A percentile compares a stretch with the other conserved stretches of the same genome.
phyloP scores from a whole-genome alignment of 1,140 invertebrate genomes.

The Campodea augens region DNA sequence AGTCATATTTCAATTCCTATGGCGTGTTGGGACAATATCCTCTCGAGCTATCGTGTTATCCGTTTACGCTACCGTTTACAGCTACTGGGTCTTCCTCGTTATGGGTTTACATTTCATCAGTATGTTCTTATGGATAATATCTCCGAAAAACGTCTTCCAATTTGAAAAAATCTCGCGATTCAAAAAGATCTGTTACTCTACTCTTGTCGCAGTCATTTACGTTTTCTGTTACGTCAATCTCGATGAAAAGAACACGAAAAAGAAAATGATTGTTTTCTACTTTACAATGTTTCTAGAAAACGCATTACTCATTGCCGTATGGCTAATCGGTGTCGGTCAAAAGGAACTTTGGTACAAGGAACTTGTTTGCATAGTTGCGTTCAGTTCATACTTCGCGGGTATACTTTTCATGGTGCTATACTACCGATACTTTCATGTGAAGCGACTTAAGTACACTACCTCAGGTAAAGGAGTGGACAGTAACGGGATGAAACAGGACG shows the following conservation, averaged over 20 bases:
- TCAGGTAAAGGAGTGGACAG: too few relatives aligned
- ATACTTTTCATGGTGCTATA: conserved; percentile 68
- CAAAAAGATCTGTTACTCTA: conserved; percentile 43
- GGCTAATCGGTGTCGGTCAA: conserved; percentile 33
- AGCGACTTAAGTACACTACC: conserved; percentile 21
- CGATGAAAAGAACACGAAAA: conserved; percentile 53
- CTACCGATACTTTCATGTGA: conserved; percentile 41
- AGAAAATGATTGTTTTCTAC: conserved; percentile 73
- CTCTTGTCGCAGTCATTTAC: conserved; percentile 65
- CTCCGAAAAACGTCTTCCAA: conserved; percentile 63
- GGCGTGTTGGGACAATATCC: conserved; percentile 68
- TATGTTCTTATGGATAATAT: conserved; percentile 70
- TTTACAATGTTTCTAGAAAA: conserved; percentile 83
- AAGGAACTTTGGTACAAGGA: conserved; percentile 27
- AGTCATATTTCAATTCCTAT: conserved; percentile 63
- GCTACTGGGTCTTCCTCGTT: conserved; percentile 62
- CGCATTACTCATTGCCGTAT: conserved; percentile 45
- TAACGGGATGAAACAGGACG: too few relatives aligned
- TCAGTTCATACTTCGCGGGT: conserved; percentile 48
- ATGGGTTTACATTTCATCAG: conserved; percentile 60
- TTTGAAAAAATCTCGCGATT: conserved; percentile 46
- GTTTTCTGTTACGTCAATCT: conserved; percentile 81
- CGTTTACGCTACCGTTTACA: conserved; percentile 67
- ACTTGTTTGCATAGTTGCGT: conserved; percentile 33
- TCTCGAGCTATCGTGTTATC: conserved; percentile 59